Percentiles rank a stretch among this genome's conserved stretches.
phyloP scores from a whole-genome alignment of 2,797 vertebrate species.

The Anguilla megastoma region DNA sequence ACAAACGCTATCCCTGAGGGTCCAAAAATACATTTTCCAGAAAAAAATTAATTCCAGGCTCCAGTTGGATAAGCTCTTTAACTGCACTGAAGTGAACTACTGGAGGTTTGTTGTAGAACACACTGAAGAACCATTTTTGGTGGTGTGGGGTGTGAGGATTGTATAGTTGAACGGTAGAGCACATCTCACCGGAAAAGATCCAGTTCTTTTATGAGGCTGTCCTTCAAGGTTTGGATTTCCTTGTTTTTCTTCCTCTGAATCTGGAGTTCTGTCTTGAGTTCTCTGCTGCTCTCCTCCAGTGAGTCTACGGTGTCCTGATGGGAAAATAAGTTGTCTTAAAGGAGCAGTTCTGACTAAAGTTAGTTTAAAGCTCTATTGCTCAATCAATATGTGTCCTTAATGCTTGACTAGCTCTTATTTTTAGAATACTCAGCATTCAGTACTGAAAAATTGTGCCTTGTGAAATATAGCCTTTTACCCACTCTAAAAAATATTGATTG shows the following conservation, averaged over 20 bases:
- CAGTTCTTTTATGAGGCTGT: slow-evolving; percentile 77
- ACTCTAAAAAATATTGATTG: not conserved
- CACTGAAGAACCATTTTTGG: not conserved
- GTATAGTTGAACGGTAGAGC: not conserved
- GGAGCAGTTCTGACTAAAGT: not conserved
- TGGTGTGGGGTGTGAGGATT: not conserved
- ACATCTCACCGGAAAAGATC: slow-evolving; percentile 79
- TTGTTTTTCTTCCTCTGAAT: slow-evolving; percentile 86
- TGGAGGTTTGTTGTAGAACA: not conserved
- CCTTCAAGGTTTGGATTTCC: slow-evolving; percentile 81
- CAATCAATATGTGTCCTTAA: not conserved
- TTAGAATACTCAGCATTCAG: too few species aligned
- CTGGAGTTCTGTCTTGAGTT: slow-evolving; percentile 80
- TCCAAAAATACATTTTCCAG: not conserved
- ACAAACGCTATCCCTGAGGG: not conserved
- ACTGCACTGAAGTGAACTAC: not conserved
- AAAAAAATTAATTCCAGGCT: not conserved
- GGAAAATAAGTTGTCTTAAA: not conserved
- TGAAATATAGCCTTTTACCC: not conserved
- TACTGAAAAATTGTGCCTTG: not conserved
- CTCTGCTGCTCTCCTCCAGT: slow-evolving; percentile 83
- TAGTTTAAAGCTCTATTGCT: not conserved
- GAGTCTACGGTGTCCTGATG: slow-evolving; percentile 79
- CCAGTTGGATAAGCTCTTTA: not conserved
- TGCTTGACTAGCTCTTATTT: not conserved